Evolutionary conservation across 2,113 vertebrate genomes (phyloP), one percentile per base, ranked within the genome.

Genomic region (Ceuthmochares aereus): DNA sequence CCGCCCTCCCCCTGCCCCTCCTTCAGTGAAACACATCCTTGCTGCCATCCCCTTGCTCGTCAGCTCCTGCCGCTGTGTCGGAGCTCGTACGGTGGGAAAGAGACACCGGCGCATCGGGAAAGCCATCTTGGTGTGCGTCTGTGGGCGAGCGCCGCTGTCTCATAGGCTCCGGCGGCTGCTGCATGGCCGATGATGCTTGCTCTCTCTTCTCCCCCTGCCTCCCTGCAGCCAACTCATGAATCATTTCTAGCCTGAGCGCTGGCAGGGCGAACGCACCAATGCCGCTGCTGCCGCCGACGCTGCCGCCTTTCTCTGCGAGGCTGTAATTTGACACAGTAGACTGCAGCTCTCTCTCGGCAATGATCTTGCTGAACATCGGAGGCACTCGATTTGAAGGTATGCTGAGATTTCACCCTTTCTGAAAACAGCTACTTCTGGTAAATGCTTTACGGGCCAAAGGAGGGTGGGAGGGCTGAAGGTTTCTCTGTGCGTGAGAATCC

Each of bases 171-270:
- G 93, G 87, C 94, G 36, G 92, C 96, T 55, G 98, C 97, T 97
- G 98, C 98, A 96, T 96, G 98, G 98, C 96, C 96, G 97, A 77
- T 94, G 98, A 96, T 97, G 98, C 98, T 97, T 27, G 66, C 92
- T 34, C 83, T 62, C 89, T 86, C 95, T 85, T 94, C 12, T 93
- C 95, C 92, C 97, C 94, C 98, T 95, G 97, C 97, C 98, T 96
- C 97, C 98, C 98, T 96, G 98, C 98, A 90, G 95, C 95, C 96
- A 96, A 68, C 96, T 95, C 94, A 96, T 97, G 98, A 98, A 98
- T 96, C 98, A 96, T 98, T 98, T 96, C 97, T 97, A 97, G 97
- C 98, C 91, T 79, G 96, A 96, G 92, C 91, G 70, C 92, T 95
- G 91, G 82, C 97, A 47, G 97, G 69, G 77, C 82, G 42, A 88